Conservation (phyloP, 1,140 invertebrate genomes). For the Paraescarpia echinospica region DNA sequence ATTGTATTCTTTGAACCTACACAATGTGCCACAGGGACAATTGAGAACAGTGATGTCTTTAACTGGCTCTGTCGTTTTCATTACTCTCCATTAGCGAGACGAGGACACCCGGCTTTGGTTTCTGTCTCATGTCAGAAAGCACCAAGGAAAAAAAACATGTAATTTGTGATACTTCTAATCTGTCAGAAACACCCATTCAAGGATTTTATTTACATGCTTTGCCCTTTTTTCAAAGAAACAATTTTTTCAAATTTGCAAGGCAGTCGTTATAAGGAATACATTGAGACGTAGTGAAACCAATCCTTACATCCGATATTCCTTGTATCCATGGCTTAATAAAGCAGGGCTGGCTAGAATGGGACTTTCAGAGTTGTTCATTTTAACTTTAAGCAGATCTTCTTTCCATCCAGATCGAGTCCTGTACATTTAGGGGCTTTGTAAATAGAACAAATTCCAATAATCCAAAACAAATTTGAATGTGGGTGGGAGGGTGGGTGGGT, state of each 20-base stretch:
- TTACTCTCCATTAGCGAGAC: neutral
- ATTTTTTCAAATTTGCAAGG: neutral
- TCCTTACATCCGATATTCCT: no score
- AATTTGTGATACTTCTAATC: slow-evolving; percentile 1
- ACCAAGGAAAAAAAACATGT: neutral
- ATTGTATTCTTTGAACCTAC: neutral
- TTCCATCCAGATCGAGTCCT: no score
- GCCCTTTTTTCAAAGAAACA: neutral
- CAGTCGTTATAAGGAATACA: no score
- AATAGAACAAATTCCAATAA: no score
- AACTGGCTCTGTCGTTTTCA: neutral
- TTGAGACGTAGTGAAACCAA: no score
- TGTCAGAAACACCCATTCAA: neutral
- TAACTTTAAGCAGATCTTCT: no score
- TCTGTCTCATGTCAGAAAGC: neutral
- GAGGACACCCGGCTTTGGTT: neutral
- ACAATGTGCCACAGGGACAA: neutral
- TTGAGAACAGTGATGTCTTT: neutral
- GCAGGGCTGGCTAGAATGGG: no score
- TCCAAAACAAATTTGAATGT: no score
- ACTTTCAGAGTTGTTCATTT: no score
- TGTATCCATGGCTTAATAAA: no score
- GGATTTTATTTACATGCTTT: neutral
- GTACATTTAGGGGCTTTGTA: no score
- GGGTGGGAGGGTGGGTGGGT: no score